Evolutionary conservation across 1,140 invertebrate genomes (phyloP).

Genomic region (Papilio aristodemus): DNA sequence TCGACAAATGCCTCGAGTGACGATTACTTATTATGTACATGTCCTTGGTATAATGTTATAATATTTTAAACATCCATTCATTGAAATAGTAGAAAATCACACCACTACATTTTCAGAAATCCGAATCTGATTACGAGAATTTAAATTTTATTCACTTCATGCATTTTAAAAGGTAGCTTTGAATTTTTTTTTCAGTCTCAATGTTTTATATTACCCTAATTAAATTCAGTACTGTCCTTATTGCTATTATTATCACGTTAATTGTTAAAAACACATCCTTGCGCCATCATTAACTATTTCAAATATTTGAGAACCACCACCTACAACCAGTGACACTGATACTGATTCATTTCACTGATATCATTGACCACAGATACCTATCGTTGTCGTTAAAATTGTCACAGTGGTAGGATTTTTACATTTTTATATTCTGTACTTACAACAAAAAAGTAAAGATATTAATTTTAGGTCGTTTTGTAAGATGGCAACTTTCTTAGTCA

Average conservation of each 20-base stretch:
- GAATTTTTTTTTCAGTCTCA: conserved; percentile 26
- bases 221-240: conserved; percentile 24
- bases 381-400: background rate
- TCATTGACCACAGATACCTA: conserved; percentile 17
- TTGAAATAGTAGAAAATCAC: conserved; percentile 50
- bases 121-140: background rate
- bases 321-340: conserved; percentile 37
- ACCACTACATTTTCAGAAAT: conserved; percentile 36
- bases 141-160: conserved; percentile 40
- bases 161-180: conserved; percentile 10
- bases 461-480: no score
- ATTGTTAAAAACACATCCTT: conserved; percentile 31
- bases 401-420: conserved; percentile 11
- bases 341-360: conserved; percentile 37
- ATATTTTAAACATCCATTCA: conserved; percentile 62
- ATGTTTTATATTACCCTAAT: conserved; percentile 21
- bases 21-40: conserved; percentile 76
- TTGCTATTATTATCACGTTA: conserved; percentile 28
- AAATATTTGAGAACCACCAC: conserved; percentile 39
- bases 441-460: no score
- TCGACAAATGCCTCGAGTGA: conserved; percentile 69
- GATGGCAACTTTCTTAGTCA: no score
- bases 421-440: background rate
- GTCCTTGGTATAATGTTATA: conserved; percentile 72
- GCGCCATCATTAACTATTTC: conserved; percentile 26